Conservation (phyloP, 2,888 invertebrate species). For the Volucella bombylans region DNA sequence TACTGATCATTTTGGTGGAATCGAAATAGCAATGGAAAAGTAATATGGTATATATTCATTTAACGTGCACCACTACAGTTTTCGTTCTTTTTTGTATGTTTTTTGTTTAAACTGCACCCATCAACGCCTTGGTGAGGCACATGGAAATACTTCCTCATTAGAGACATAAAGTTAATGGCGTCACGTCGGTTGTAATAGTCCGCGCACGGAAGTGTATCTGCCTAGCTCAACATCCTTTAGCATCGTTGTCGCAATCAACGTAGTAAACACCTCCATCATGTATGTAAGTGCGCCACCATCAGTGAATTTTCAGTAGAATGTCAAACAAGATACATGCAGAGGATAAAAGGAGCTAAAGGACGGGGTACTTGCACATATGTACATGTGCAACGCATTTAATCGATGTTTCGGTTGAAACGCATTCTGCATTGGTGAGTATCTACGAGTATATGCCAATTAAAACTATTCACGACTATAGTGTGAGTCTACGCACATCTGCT, state of each 20-base stretch:
- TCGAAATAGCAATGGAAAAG: slow-evolving; percentile 26
- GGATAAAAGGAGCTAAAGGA: not conserved
- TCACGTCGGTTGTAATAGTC: slow-evolving; percentile 54
- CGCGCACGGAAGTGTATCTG: slow-evolving; percentile 65
- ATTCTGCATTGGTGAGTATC: slow-evolving; percentile 24
- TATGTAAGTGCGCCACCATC: slow-evolving; percentile 42
- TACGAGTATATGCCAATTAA: slow-evolving; percentile 65
- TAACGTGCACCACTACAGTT: slow-evolving; percentile 21
- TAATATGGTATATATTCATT: slow-evolving; percentile 66
- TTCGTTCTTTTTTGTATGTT: not conserved
- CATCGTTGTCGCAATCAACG: slow-evolving; percentile 64
- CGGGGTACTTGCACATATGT: not conserved
- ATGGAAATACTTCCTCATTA: slow-evolving; percentile 63
- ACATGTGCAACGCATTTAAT: slow-evolving; percentile 50
- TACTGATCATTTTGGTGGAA: slow-evolving; percentile 43
- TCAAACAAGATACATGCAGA: slow-evolving; percentile 34
- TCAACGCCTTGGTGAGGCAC: slow-evolving; percentile 57
- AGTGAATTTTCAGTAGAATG: slow-evolving; percentile 34
- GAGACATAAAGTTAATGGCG: slow-evolving; percentile 55
- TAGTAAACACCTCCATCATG: slow-evolving; percentile 69
- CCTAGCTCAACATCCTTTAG: slow-evolving; percentile 55
- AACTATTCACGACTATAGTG: slow-evolving; percentile 33
- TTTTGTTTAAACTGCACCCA: slow-evolving; percentile 67
- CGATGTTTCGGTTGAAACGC: slow-evolving; percentile 32
- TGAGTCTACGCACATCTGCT: not conserved